Evolutionary conservation across 2,113 vertebrate species (phyloP).

Genomic region (Leuciscus idus): DNA sequence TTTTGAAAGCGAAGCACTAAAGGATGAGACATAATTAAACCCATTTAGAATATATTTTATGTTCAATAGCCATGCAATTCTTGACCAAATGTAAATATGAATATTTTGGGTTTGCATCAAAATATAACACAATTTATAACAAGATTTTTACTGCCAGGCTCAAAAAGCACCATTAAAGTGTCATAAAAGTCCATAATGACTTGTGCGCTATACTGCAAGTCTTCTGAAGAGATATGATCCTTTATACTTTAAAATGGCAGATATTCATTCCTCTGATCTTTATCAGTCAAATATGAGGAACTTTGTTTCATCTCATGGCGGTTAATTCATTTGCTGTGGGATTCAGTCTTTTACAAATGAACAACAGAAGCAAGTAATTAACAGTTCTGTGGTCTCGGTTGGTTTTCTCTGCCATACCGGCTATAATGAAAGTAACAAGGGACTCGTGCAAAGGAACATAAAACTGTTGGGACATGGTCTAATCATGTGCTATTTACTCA

Average conservation of each 20-base stretch:
- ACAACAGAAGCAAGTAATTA: neutral
- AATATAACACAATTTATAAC: no score
- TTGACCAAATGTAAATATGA: neutral
- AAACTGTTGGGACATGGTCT: neutral
- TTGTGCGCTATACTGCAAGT: neutral
- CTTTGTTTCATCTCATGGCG: neutral
- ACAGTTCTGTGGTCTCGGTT: neutral
- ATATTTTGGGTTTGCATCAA: neutral
- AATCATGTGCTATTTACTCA: slow-evolving; percentile 3
- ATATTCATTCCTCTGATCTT: neutral
- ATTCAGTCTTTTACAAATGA: neutral
- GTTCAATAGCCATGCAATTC: neutral
- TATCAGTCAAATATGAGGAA: neutral
- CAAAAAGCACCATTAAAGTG: neutral
- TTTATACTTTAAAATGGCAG: neutral
- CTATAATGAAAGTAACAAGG: neutral
- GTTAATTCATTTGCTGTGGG: neutral
- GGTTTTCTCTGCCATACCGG: neutral
- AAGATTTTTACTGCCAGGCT: neutral
- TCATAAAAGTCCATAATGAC: neutral
- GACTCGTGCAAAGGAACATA: neutral
- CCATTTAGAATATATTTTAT: neutral
- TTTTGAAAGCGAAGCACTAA: neutral
- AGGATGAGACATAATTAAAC: neutral
- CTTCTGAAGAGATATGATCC: neutral